Conservation (phyloP, 2,113 vertebrate genomes). For the Coregonus clupeaformis region DNA sequence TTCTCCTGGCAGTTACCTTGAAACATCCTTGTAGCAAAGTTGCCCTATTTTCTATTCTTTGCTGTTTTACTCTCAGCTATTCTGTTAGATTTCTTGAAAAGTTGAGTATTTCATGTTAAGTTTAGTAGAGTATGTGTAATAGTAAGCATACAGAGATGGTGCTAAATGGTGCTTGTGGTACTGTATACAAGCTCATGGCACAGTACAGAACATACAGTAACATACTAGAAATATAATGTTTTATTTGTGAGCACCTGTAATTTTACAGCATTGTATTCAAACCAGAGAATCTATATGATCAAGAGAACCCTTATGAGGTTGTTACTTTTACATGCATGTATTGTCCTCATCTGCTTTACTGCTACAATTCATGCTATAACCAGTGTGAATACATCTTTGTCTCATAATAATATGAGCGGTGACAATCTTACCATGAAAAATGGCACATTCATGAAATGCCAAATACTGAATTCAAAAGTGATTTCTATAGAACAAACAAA, state of each 20-base stretch:
- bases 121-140: neutral
- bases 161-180: constrained; percentile 13
- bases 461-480: neutral
- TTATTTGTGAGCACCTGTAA: neutral
- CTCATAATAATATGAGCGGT: neutral
- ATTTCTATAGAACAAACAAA: neutral
- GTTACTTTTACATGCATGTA: neutral
- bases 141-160: constrained; percentile 2
- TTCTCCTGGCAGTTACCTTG: neutral
- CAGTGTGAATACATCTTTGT: neutral
- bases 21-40: neutral
- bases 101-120: neutral
- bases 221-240: neutral
- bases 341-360: neutral
- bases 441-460: neutral
- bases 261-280: neutral
- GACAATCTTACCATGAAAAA: neutral
- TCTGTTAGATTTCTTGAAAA: constrained; percentile 7
- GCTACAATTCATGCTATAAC: neutral
- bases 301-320: neutral
- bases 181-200: neutral
- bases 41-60: constrained; percentile 1
- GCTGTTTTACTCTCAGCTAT: neutral
- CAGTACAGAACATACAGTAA: neutral
- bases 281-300: neutral